These are phyloP conservation scores for Drosophila nr. perissopoda DNA, from an alignment of 2,888 invertebrate genomes.

Conservation along the genomic window DNA sequence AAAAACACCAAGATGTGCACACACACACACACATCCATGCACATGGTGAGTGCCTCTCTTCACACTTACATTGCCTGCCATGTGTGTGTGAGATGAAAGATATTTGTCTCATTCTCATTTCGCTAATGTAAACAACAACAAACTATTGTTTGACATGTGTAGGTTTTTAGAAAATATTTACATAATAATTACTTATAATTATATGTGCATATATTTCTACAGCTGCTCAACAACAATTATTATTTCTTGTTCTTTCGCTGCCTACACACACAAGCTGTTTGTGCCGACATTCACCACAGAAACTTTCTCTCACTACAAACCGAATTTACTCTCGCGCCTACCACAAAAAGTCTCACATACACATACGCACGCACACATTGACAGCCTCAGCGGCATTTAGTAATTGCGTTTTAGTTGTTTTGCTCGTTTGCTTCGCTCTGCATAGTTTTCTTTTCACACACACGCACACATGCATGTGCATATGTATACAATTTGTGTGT, in stretches of 20 bases:
- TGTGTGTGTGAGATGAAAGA: background rate
- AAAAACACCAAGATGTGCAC: constrained; percentile 42
- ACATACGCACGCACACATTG: constrained; percentile 14
- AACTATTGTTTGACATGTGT: constrained; percentile 19
- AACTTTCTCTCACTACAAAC: constrained; percentile 34
- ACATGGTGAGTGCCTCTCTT: constrained; percentile 8
- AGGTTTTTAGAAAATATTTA: constrained; percentile 15
- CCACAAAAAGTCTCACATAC: constrained; percentile 10
- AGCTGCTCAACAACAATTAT: constrained; percentile 6
- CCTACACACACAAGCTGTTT: constrained; percentile 9
- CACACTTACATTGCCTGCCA: constrained; percentile 7
- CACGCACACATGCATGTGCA: background rate
- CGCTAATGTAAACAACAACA: constrained; percentile 30
- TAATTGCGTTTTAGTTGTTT: constrained; percentile 79
- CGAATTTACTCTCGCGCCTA: constrained; percentile 11
- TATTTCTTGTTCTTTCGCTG: constrained; percentile 13
- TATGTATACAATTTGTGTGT: background rate
- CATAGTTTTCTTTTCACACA: constrained; percentile 49
- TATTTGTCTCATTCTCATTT: constrained; percentile 5
- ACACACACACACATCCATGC: constrained; percentile 12
- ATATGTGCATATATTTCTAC: constrained; percentile 7
- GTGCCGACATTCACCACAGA: constrained; percentile 3
- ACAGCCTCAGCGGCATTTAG: constrained; percentile 24
- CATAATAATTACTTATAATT: constrained; percentile 6
- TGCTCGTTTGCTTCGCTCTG: constrained; percentile 72